phyloP scores from a whole-genome alignment of 2,888 invertebrate genomes.

The Nomada flava region DNA sequence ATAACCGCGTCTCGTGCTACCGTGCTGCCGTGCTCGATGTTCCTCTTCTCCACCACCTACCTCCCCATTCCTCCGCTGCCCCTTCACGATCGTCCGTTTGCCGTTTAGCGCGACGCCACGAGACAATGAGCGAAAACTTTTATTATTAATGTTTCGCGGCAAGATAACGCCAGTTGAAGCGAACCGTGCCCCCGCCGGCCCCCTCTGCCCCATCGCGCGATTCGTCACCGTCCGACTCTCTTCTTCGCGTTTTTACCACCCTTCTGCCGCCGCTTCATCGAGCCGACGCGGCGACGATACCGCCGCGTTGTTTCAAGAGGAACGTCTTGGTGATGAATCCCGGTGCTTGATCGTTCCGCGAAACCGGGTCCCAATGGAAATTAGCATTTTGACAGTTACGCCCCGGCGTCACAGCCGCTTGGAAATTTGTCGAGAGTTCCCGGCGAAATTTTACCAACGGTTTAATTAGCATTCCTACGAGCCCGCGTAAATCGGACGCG shows the following conservation, averaged over 20 bases:
- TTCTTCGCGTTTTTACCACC: conserved; percentile 25
- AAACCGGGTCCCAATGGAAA: neutral
- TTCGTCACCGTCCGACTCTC: conserved; percentile 3
- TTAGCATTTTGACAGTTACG: conserved; percentile 27
- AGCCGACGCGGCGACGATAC: neutral
- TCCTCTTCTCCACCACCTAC: conserved; percentile 24
- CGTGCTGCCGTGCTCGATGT: conserved; percentile 29
- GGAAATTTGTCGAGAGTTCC: conserved; percentile 73
- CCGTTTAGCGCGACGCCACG: conserved; percentile 67
- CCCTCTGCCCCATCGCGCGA: conserved; percentile 13
- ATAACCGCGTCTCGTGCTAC: conserved; percentile 51
- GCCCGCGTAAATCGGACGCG: conserved; percentile 72
- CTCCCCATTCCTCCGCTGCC: conserved; percentile 13
- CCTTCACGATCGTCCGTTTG: conserved; percentile 61
- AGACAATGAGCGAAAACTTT: conserved; percentile 78
- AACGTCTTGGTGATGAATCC: neutral
- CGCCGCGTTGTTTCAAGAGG: neutral
- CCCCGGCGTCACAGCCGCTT: neutral
- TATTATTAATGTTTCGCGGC: conserved; percentile 76
- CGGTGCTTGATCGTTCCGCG: neutral
- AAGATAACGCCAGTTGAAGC: conserved; percentile 67
- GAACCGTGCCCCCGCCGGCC: conserved; percentile 21
- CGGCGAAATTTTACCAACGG: conserved; percentile 82
- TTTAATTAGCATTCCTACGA: conserved; percentile 83
- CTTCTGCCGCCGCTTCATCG: neutral